phyloP scores from a whole-genome alignment of 2,797 vertebrate species.

The Toxotes lorentzi region DNA sequence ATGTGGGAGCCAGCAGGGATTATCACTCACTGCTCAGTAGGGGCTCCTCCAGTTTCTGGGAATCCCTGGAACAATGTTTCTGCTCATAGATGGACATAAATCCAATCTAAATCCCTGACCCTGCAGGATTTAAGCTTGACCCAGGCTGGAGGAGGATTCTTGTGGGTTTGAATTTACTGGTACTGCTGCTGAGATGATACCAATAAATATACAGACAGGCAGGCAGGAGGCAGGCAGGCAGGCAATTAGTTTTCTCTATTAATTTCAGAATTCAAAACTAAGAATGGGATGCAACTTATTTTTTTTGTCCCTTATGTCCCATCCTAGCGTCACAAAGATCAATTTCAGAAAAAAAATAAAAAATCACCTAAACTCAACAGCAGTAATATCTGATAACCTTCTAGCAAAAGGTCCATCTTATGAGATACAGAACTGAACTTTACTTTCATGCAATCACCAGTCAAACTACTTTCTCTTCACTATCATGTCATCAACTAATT shows the following conservation, averaged over 20 bases:
- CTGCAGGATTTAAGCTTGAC: slow-evolving; percentile 35
- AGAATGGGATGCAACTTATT: too few relatives aligned
- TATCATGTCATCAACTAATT: slow-evolving; percentile 8
- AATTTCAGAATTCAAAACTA: too few relatives aligned
- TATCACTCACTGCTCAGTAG: slow-evolving; percentile 26
- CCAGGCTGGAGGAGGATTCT: slow-evolving; percentile 11
- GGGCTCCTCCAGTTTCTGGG: slow-evolving; percentile 19
- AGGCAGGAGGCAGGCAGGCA: not conserved
- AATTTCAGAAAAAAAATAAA: not conserved
- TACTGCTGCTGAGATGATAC: not conserved
- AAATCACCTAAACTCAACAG: not conserved
- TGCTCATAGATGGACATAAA: slow-evolving; percentile 40
- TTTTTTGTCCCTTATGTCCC: not conserved
- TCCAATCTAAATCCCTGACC: slow-evolving; percentile 45
- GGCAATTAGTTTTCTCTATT: not conserved
- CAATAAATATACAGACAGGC: not conserved
- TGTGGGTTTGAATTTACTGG: not conserved
- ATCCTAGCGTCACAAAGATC: not conserved
- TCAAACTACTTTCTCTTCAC: slow-evolving; percentile 7
- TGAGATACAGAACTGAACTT: not conserved
- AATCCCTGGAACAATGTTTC: slow-evolving; percentile 43
- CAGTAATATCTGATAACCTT: not conserved
- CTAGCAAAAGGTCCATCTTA: not conserved
- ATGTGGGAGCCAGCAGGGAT: slow-evolving; percentile 44
- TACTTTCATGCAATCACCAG: not conserved